phyloP scores from a whole-genome alignment of 2,888 invertebrate species.

The Pharmacophagus antenor region DNA sequence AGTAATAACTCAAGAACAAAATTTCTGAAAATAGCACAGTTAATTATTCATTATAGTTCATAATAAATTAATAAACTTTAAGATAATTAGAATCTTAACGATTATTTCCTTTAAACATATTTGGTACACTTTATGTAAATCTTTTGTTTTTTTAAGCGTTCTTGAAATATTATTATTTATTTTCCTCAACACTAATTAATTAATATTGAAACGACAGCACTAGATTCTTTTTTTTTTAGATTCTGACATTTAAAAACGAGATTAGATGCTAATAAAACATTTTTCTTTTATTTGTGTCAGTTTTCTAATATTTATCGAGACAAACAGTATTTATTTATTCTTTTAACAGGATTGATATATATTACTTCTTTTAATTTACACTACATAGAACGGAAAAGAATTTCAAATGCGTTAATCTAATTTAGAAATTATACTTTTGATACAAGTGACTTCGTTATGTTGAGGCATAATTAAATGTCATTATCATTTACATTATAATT shows the following conservation, averaged over 20 bases:
- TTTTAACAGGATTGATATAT: too few species aligned
- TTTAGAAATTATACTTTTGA: not conserved
- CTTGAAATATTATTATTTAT: slow-evolving; percentile 7
- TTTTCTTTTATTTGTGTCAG: not conserved
- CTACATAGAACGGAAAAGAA: not conserved
- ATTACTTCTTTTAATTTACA: not conserved
- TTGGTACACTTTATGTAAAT: not conserved
- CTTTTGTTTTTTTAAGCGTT: not conserved
- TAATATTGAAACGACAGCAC: slow-evolving; percentile 7
- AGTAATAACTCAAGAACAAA: not conserved
- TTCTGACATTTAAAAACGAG: slow-evolving; percentile 48
- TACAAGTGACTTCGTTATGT: not conserved
- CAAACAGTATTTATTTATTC: too few species aligned
- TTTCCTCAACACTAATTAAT: not conserved
- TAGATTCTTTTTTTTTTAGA: slow-evolving; percentile 14
- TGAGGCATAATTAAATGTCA: slow-evolving; percentile 11
- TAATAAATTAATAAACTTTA: not conserved
- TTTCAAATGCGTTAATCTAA: not conserved
- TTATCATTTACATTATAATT: slow-evolving; percentile 10
- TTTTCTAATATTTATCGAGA: too few species aligned
- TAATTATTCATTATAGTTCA: not conserved
- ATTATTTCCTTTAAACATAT: not conserved
- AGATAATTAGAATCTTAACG: not conserved
- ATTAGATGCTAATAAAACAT: slow-evolving; percentile 26
- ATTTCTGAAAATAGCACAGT: not conserved